These are phyloP conservation scores for Nomada ferruginata DNA, from an alignment of 2,888 invertebrate species.

Conservation along the genomic window DNA sequence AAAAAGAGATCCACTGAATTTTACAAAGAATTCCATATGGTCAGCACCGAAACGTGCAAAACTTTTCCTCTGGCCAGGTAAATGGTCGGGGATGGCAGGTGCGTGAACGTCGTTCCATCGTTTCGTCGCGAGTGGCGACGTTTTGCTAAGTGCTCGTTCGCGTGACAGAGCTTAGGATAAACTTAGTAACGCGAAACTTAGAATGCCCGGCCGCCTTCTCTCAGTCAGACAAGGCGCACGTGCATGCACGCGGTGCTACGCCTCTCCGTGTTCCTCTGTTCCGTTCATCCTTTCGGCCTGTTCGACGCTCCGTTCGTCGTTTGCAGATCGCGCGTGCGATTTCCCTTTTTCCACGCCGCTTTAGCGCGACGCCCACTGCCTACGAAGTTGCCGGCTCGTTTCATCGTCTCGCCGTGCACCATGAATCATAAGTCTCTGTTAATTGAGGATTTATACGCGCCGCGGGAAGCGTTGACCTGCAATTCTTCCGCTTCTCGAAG, in stretches of 20 bases:
- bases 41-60: too few relatives aligned
- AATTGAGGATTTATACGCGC: slow-evolving; percentile 51
- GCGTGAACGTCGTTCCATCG: slow-evolving; percentile 64
- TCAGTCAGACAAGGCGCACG: slow-evolving; percentile 34
- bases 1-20: too few relatives aligned
- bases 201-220: slow-evolving; percentile 47
- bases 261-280: neutral
- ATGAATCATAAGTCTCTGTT: slow-evolving; percentile 50
- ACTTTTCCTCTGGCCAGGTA: slow-evolving; percentile 1
- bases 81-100: slow-evolving; percentile 72
- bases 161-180: slow-evolving; percentile 72
- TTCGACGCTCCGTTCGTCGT: slow-evolving; percentile 21
- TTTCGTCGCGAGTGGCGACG: slow-evolving; percentile 39
- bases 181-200: slow-evolving; percentile 73
- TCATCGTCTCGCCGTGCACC: slow-evolving; percentile 27
- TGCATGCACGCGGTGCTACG: slow-evolving; percentile 35
- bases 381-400: slow-evolving; percentile 32
- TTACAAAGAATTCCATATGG: too few relatives aligned
- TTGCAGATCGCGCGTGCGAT: slow-evolving; percentile 45
- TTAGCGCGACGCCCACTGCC: slow-evolving; percentile 45
- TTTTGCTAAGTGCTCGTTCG: slow-evolving; percentile 72
- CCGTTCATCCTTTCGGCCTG: slow-evolving; percentile 12
- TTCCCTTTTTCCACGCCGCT: slow-evolving; percentile 57
- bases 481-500: neutral
- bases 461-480: slow-evolving; percentile 34